Conservation (phyloP, 2,888 invertebrate genomes). For the Baccha elongata region DNA sequence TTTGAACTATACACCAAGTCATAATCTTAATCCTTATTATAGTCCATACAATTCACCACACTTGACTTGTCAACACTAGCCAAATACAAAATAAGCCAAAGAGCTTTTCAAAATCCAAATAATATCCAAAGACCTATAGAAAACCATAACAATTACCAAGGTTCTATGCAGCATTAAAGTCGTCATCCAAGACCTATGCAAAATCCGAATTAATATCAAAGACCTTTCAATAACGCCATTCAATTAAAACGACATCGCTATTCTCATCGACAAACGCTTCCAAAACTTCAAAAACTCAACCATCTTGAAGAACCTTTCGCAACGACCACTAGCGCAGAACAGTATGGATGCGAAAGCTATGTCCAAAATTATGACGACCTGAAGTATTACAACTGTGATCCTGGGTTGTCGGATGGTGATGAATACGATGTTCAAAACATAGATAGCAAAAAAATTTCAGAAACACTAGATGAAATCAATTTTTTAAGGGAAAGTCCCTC, state of each 20-base stretch:
- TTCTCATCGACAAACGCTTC: background rate
- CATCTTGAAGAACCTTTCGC: background rate
- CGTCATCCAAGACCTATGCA: background rate
- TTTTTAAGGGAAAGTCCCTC: conserved; percentile 44
- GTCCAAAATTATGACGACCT: background rate
- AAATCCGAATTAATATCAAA: background rate
- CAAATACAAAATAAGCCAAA: background rate
- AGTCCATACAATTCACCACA: background rate
- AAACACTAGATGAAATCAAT: background rate
- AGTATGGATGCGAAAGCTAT: background rate
- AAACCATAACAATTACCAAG: no score
- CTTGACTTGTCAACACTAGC: background rate
- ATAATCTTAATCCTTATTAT: no score
- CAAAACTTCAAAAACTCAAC: background rate
- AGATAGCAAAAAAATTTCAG: background rate
- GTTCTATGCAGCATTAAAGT: background rate
- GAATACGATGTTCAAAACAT: background rate
- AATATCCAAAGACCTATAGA: background rate
- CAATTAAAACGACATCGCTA: background rate
- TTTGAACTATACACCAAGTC: no score
- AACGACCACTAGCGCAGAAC: background rate
- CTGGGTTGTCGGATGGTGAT: background rate
- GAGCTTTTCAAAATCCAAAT: background rate
- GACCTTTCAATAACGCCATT: background rate
- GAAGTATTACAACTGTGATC: background rate